phyloP scores from a whole-genome alignment of 2,113 vertebrate genomes.

The Pseudorectes ferrugineus region DNA sequence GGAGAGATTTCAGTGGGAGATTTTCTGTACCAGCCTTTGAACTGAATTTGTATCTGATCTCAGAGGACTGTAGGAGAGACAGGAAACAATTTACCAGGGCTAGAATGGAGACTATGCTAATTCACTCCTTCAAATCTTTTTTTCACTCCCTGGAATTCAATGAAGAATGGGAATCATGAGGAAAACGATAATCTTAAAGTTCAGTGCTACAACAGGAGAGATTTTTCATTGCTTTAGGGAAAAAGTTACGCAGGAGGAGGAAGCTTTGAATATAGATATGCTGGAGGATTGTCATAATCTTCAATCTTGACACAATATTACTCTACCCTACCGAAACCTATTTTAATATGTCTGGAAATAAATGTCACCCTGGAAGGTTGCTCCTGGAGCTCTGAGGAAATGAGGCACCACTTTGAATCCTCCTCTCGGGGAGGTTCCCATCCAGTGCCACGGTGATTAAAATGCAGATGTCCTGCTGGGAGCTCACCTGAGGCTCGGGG shows the following conservation, averaged over 20 bases:
- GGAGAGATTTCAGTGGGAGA: slow-evolving; percentile 4
- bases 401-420: neutral
- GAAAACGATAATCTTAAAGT: slow-evolving; percentile 48
- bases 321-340: neutral
- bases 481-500: neutral
- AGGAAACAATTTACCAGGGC: slow-evolving; percentile 22
- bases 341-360: slow-evolving; percentile 15
- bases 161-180: slow-evolving; percentile 41
- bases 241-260: neutral
- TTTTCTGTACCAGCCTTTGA: slow-evolving; percentile 36
- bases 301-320: slow-evolving; percentile 49
- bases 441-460: rapidly evolving
- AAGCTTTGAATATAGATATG: slow-evolving; percentile 42
- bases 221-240: slow-evolving; percentile 51
- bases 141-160: slow-evolving; percentile 22
- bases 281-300: slow-evolving; percentile 34
- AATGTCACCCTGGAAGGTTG: slow-evolving; percentile 8
- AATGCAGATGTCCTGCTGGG: neutral
- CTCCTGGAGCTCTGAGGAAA: neutral
- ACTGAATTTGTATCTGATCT: slow-evolving; percentile 24
- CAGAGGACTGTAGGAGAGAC: slow-evolving; percentile 2
- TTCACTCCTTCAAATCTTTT: slow-evolving; percentile 33
- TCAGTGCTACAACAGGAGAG: slow-evolving; percentile 37
- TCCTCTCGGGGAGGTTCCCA: neutral
- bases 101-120: slow-evolving; percentile 38